A percentile compares a stretch with the other conserved stretches of the same genome.
Conservation (phyloP, 1,140 invertebrate species). For the Musca domestica region DNA sequence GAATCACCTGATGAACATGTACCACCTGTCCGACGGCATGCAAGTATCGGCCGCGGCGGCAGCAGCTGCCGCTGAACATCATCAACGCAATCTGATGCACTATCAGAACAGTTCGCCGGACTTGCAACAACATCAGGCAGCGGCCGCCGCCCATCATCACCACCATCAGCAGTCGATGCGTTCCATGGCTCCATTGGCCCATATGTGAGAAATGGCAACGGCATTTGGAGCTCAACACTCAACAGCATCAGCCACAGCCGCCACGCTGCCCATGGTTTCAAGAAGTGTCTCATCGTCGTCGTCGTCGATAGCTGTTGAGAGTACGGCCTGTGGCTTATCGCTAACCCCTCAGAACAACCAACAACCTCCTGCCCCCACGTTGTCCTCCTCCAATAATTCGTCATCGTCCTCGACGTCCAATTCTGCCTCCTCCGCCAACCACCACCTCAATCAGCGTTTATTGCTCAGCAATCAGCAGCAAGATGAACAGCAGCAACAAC, state of each 20-base stretch:
- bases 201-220: conserved; percentile 69
- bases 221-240: conserved; percentile 25
- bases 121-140: conserved; percentile 53
- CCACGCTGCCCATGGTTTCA: conserved; percentile 13
- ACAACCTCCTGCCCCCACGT: conserved; percentile 12
- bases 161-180: conserved; percentile 62
- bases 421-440: neutral
- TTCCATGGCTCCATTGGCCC: conserved; percentile 67
- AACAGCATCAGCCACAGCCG: neutral
- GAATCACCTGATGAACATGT: conserved; percentile 65
- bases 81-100: conserved; percentile 53
- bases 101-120: conserved; percentile 49
- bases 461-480: neutral
- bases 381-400: neutral
- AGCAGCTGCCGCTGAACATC: conserved; percentile 54
- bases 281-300: neutral
- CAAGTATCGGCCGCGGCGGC: conserved; percentile 53
- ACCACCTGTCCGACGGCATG: conserved; percentile 60
- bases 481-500: neutral
- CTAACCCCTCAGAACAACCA: neutral
- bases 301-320: neutral
- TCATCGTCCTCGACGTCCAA: neutral
- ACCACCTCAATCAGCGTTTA: neutral
- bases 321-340: neutral
- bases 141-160: conserved; percentile 35